Conservation (phyloP, 92 coral and sea anemone species). For the Pocillopora meandrina region DNA sequence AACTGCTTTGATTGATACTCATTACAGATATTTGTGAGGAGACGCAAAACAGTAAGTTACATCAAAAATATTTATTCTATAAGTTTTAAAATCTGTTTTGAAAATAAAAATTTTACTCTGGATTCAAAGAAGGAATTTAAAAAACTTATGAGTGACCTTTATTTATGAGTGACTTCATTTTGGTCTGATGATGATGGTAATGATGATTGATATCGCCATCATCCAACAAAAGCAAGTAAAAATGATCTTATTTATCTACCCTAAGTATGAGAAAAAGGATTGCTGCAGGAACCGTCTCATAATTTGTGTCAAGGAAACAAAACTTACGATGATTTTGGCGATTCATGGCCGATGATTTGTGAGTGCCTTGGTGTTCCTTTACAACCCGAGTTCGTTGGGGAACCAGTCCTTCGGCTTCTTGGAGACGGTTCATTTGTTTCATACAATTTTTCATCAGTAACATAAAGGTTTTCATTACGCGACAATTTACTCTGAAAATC, state of each 20-base stretch:
- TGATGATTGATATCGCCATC: too few relatives aligned
- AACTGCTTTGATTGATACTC: too few relatives aligned
- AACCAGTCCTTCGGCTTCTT: constrained; percentile 1
- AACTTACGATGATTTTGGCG: background rate
- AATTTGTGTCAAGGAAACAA: background rate
- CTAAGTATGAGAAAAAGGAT: too few relatives aligned
- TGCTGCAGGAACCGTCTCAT: too few relatives aligned
- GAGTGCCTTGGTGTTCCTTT: background rate
- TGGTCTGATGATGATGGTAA: too few relatives aligned
- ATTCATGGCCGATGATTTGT: background rate
- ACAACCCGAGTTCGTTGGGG: background rate
- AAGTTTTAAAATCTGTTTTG: too few relatives aligned
- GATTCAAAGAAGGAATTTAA: background rate
- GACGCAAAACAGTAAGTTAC: too few relatives aligned
- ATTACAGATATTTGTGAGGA: too few relatives aligned
- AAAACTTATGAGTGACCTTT: background rate
- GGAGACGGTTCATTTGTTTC: background rate
- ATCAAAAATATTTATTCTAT: too few relatives aligned
- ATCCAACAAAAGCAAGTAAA: too few relatives aligned
- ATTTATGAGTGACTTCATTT: too few relatives aligned
- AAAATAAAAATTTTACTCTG: too few relatives aligned
- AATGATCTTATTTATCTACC: background rate
- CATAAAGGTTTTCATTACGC: constrained; percentile 2
- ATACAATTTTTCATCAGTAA: constrained; percentile 1
- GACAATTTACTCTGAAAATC: constrained; percentile 11